These are phyloP conservation scores for Formica selysi DNA, from an alignment of 1,140 invertebrate genomes.

Conservation along the genomic window DNA sequence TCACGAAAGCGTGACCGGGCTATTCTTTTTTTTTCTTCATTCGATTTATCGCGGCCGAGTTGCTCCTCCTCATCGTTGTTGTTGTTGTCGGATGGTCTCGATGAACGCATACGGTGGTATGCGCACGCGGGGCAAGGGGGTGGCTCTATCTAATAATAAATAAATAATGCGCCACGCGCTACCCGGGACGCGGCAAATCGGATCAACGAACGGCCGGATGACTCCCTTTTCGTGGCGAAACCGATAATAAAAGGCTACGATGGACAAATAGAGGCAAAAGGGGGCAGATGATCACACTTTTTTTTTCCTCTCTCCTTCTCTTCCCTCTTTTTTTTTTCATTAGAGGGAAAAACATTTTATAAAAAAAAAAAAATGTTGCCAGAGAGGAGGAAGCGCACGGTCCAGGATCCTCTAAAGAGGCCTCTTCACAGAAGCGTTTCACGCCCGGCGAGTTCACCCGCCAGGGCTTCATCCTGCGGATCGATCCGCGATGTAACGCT, in stretches of 20 bases:
- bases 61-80: too few relatives aligned
- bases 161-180: slow-evolving; percentile 64
- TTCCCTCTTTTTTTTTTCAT: slow-evolving; percentile 44
- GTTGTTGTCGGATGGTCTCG: slow-evolving; percentile 15
- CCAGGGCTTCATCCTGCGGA: slow-evolving; percentile 51
- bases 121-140: background rate
- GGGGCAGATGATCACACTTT: slow-evolving; percentile 39
- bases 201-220: slow-evolving; percentile 60
- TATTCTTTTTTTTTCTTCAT: background rate
- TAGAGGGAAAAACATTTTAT: slow-evolving; percentile 59
- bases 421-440: slow-evolving; percentile 54
- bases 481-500: slow-evolving; percentile 43
- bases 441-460: slow-evolving; percentile 48
- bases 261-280: slow-evolving; percentile 44
- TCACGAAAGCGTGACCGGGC: background rate
- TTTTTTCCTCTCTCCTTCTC: slow-evolving; percentile 29
- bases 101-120: background rate
- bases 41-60: background rate
- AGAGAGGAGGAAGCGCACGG: background rate
- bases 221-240: slow-evolving; percentile 54
- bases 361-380: slow-evolving; percentile 18
- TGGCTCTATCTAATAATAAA: slow-evolving; percentile 62
- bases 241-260: slow-evolving; percentile 55
- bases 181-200: slow-evolving; percentile 55
- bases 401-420: slow-evolving; percentile 41